phyloP scores from a whole-genome alignment of 2,888 invertebrate genomes.

The Campaea margaritaria region DNA sequence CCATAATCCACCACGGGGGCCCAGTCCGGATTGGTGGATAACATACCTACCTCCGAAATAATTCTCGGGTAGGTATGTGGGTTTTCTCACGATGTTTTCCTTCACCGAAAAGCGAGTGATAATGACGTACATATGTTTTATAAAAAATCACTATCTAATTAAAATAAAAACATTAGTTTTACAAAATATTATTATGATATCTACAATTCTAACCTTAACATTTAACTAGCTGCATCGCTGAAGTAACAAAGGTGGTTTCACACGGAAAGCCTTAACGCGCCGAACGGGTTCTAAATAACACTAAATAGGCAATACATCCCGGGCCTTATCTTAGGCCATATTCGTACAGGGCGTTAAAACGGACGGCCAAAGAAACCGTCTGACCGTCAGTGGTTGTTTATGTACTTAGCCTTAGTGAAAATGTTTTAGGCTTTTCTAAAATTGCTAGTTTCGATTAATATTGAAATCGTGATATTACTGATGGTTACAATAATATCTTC shows the following conservation, averaged over 20 bases:
- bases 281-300: constrained; percentile 53
- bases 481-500: no score
- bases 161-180: no score
- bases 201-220: background rate
- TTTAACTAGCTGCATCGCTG: constrained; percentile 7
- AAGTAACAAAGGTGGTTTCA: constrained; percentile 47
- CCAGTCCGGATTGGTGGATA: no score
- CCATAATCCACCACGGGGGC: no score
- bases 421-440: background rate
- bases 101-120: no score
- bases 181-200: no score
- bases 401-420: constrained; percentile 16
- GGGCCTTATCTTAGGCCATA: constrained; percentile 49
- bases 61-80: no score
- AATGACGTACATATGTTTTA: no score
- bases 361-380: constrained; percentile 44
- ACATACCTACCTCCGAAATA: no score
- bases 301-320: constrained; percentile 54
- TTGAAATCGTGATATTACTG: no score
- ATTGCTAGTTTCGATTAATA: background rate
- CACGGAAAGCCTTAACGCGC: constrained; percentile 49
- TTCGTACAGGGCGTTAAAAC: constrained; percentile 52
- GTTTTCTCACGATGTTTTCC: no score
- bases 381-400: constrained; percentile 33
- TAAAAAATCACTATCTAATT: no score